A percentile compares a stretch with the other conserved stretches of the same genome.
These are phyloP conservation scores for Oryzias curvinotus DNA, from an alignment of 2,113 vertebrate species.

Conservation along the genomic window DNA sequence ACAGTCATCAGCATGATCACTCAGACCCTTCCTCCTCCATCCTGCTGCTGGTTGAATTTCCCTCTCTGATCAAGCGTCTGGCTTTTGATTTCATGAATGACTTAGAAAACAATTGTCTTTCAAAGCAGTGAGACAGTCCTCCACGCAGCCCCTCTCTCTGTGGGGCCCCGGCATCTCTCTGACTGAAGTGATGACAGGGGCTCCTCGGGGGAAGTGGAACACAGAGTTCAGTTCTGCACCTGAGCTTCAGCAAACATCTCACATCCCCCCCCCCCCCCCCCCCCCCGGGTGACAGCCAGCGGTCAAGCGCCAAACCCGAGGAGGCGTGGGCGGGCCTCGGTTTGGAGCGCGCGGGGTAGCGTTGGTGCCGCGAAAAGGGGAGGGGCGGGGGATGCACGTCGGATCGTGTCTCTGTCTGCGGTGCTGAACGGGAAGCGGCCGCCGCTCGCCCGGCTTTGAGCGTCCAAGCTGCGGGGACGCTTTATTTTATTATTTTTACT, in stretches of 20 bases:
- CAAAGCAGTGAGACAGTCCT: background rate
- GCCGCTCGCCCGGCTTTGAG: conserved; percentile 18
- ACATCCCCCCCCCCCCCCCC: conserved; percentile 40
- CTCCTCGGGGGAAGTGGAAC: conserved; percentile 17
- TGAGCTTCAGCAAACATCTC: conserved; percentile 48
- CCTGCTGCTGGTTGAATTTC: too few relatives aligned
- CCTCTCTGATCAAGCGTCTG: too few relatives aligned
- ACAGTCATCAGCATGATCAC: too few relatives aligned
- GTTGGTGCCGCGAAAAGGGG: conserved; percentile 30
- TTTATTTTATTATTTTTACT: conserved; percentile 30
- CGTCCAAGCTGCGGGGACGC: conserved; percentile 47
- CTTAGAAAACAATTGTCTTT: too few relatives aligned
- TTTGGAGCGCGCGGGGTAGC: conserved; percentile 20
- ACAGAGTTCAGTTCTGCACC: conserved; percentile 35
- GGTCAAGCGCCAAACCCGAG: conserved; percentile 45
- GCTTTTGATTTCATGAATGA: too few relatives aligned
- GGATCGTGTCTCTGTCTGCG: conserved; percentile 54
- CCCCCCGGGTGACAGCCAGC: conserved; percentile 34
- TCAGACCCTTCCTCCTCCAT: too few relatives aligned
- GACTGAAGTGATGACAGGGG: conserved; percentile 28
- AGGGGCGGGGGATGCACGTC: conserved; percentile 52
- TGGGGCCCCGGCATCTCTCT: conserved; percentile 15
- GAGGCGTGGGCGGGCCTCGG: conserved; percentile 40
- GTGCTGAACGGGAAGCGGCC: conserved; percentile 53
- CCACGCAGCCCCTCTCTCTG: background rate